Conservation (phyloP, 2,888 invertebrate species). For the Cyaniris semiargus region DNA sequence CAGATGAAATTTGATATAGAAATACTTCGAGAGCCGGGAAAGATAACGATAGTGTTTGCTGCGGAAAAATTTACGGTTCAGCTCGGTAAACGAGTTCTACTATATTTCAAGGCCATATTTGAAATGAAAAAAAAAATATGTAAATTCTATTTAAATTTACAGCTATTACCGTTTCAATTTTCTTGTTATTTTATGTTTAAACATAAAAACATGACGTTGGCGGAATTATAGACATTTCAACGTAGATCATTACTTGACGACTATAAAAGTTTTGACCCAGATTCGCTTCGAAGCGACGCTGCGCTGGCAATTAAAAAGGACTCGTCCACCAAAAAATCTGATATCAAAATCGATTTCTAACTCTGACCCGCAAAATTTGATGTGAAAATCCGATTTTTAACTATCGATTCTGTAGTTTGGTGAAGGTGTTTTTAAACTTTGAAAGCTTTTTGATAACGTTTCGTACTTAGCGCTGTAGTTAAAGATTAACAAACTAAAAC, state of each 20-base stretch:
- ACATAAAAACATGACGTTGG: not conserved
- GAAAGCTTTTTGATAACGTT: not conserved
- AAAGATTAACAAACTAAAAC: not conserved
- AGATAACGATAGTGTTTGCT: not conserved
- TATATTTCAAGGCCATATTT: too few species aligned
- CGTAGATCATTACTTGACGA: not conserved
- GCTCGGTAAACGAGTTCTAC: not conserved
- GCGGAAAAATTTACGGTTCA: not conserved
- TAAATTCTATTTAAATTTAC: not conserved
- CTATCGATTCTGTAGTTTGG: not conserved
- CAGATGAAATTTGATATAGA: not conserved
- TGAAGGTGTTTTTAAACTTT: not conserved
- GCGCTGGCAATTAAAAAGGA: not conserved
- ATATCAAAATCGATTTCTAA: not conserved
- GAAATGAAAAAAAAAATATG: not conserved
- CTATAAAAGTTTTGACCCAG: not conserved
- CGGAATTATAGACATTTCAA: not conserved
- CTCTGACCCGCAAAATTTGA: not conserved
- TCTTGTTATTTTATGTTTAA: not conserved
- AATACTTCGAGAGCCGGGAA: too few species aligned
- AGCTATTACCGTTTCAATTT: not conserved
- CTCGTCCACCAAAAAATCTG: constrained; percentile 2
- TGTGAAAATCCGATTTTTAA: not conserved
- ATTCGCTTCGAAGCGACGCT: not conserved
- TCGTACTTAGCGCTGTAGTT: not conserved